Conservation (phyloP, 2,797 vertebrate species). For the Microcaecilia unicolor region DNA sequence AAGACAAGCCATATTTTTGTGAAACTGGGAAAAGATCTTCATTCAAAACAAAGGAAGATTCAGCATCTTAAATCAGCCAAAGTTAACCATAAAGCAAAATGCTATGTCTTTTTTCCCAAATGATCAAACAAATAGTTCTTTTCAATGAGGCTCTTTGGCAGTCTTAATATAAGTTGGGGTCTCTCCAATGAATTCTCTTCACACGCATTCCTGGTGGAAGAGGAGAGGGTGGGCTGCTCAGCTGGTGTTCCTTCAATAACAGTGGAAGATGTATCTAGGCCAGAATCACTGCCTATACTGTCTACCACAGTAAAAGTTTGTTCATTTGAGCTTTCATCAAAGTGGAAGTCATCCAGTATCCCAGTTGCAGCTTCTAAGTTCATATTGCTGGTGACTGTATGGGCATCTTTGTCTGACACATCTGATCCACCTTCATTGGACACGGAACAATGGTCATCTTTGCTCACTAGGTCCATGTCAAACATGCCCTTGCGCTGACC, state of each 20-base stretch:
- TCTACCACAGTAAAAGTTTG: conserved; percentile 5
- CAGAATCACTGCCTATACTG: conserved; percentile 1
- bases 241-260: conserved; percentile 18
- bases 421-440: conserved; percentile 17
- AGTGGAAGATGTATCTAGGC: conserved; percentile 6
- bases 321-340: conserved; percentile 13
- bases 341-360: conserved; percentile 10
- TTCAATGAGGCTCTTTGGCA: conserved; percentile 42
- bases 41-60: conserved; percentile 10
- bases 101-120: conserved; percentile 27
- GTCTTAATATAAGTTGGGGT: conserved; percentile 26
- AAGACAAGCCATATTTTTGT: conserved; percentile 12
- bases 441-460: background rate
- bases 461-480: conserved; percentile 7
- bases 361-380: conserved; percentile 8
- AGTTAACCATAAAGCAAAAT: background rate
- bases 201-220: conserved; percentile 26
- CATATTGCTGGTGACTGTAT: background rate
- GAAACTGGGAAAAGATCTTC: background rate
- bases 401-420: conserved; percentile 10
- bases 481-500: conserved; percentile 23
- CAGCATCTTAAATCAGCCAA: conserved; percentile 17
- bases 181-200: conserved; percentile 26
- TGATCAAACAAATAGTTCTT: conserved; percentile 22
- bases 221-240: conserved; percentile 18